These are phyloP conservation scores for Maccullochella peelii DNA, from an alignment of 2,113 vertebrate genomes.

Conservation along the genomic window DNA sequence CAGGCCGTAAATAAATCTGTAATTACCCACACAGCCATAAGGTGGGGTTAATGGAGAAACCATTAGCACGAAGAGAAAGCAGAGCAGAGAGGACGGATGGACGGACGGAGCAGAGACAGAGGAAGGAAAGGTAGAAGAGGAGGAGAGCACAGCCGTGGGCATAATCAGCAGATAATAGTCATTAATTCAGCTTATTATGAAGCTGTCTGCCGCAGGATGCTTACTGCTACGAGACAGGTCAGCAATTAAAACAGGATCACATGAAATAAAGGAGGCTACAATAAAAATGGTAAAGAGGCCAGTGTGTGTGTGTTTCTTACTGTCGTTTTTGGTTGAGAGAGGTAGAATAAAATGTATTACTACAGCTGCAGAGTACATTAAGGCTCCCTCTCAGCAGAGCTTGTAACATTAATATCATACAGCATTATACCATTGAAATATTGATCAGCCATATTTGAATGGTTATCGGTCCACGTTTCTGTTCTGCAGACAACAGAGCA, in stretches of 20 bases:
- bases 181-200: slow-evolving; percentile 42
- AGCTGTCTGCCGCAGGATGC: not conserved
- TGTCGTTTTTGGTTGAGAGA: not conserved
- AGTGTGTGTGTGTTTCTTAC: no score
- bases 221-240: not conserved
- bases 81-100: slow-evolving; percentile 14
- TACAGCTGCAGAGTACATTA: slow-evolving; percentile 33
- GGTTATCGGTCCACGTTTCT: slow-evolving; percentile 16
- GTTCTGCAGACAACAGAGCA: slow-evolving; percentile 2
- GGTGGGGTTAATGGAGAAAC: slow-evolving; percentile 71
- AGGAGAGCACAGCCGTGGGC: slow-evolving; percentile 19
- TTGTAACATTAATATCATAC: slow-evolving; percentile 29
- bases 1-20: slow-evolving; percentile 61
- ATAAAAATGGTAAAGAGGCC: not conserved
- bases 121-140: not conserved
- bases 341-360: slow-evolving; percentile 1
- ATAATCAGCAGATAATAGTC: slow-evolving; percentile 37
- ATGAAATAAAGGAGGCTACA: not conserved
- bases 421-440: slow-evolving; percentile 46
- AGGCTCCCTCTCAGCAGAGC: slow-evolving; percentile 34
- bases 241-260: slow-evolving; percentile 26
- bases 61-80: slow-evolving; percentile 49
- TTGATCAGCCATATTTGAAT: slow-evolving; percentile 49
- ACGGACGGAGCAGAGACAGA: not conserved
- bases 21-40: slow-evolving; percentile 70